Evolutionary conservation across 2,888 invertebrate species (phyloP).

Genomic region (Leucania comma): DNA sequence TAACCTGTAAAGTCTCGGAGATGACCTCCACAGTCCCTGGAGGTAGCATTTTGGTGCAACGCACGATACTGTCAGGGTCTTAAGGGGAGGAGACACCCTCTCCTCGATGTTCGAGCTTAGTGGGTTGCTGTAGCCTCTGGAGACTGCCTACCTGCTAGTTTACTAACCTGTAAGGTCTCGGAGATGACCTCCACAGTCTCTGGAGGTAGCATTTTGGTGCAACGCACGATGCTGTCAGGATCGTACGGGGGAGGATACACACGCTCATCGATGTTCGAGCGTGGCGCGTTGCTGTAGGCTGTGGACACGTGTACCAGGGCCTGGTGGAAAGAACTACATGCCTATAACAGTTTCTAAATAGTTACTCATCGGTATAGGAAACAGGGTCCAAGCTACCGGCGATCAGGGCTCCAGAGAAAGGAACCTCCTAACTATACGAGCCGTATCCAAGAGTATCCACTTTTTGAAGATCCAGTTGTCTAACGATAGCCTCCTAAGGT

Average conservation of each 20-base stretch:
- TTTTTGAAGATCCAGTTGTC: too few relatives aligned
- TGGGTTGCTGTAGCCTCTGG: too few relatives aligned
- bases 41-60: slow-evolving; percentile 91
- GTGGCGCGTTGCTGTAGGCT: slow-evolving; percentile 98
- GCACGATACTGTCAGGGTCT: slow-evolving; percentile 91
- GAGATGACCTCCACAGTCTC: slow-evolving; percentile 91
- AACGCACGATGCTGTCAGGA: slow-evolving; percentile 91
- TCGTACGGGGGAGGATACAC: slow-evolving; percentile 94
- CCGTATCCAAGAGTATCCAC: too few relatives aligned
- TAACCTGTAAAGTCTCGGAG: slow-evolving; percentile 90
- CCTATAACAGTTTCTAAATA: too few relatives aligned
- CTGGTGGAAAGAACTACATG: slow-evolving; percentile 71
- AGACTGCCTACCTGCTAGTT: too few relatives aligned
- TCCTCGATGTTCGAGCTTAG: slow-evolving; percentile 94
- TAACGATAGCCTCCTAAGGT: too few relatives aligned
- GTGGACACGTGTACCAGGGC: slow-evolving; percentile 98
- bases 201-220: slow-evolving; percentile 91
- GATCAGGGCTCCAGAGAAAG: too few relatives aligned
- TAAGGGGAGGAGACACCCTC: slow-evolving; percentile 94
- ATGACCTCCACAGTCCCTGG: slow-evolving; percentile 91
- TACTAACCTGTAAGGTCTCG: slow-evolving; percentile 90
- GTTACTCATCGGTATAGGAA: too few relatives aligned
- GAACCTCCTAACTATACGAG: too few relatives aligned
- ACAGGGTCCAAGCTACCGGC: too few relatives aligned
- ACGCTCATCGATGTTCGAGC: slow-evolving; percentile 94